Base-by-base conservation (phyloP, 2,888 invertebrate genomes). In the Parapristionchus giblindavisi region DNA sequence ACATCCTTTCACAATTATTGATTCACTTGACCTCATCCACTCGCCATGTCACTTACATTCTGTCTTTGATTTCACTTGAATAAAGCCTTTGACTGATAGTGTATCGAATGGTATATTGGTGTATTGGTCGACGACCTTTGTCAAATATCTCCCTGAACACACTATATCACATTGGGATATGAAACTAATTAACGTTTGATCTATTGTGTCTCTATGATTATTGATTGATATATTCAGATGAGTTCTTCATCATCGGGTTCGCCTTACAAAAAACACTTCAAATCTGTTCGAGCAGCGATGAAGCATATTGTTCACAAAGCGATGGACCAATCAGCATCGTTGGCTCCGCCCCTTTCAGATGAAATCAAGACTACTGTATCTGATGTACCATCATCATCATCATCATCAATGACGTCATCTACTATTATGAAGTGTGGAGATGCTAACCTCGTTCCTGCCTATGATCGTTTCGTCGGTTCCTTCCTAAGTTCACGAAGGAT, bases 401-500 rank as follows among this genome's bases (percentile, higher is more conserved):
- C n/a, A 24, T n/a, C 51, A 11, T 38, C 68, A 17, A 66, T 32
- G 48, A 68, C 51, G 52, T 36, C 68, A n/a, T 65, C 65, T 38
- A 43, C 63, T 29, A 27, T 27, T 3, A 65, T 65, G 51, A 3
- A 32, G 11, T 6, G 34, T 8, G 71, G 58, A n/a, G 71, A 71
- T n/a, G 29, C 71, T 5, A 56, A 58, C 14, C 58, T 58, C 56
- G 71, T 71, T 3, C 71, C 71, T 17, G 56, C 71, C 29, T 58
- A 48, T 40, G 71, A 71, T 54, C 38, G 56, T 21, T 71, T 71
- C 71, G 56, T 43, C 56, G 71, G 56, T 29, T 40, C 56, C 43
- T 32, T 58, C 3, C 40, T 71, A 5, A 71, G 71, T 51, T 29
- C 54, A 24, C n/a, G 56, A 29, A 24, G 71, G 17, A 54, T 71